Conservation (phyloP, 2,888 invertebrate genomes). For the Dichetophora obliterata region DNA sequence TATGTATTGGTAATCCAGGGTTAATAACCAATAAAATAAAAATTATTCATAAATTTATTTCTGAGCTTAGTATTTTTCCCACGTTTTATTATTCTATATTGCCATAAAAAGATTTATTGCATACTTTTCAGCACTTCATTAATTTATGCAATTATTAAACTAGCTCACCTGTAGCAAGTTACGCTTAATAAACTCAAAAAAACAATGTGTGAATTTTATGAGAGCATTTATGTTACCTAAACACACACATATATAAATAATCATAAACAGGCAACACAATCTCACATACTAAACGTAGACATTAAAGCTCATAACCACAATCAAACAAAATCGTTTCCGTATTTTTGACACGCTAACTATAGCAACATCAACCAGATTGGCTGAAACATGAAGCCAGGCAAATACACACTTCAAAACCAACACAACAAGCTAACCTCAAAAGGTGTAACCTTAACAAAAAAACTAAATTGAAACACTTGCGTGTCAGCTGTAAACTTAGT, state of each 20-base stretch:
- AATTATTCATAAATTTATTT: too few relatives aligned
- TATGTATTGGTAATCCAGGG: too few relatives aligned
- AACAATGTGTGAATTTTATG: slow-evolving; percentile 13
- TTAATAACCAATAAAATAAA: too few relatives aligned
- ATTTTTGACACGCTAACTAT: slow-evolving; percentile 4
- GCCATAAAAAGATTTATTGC: too few relatives aligned
- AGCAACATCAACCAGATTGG: background rate
- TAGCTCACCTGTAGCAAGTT: too few relatives aligned
- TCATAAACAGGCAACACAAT: slow-evolving; percentile 28
- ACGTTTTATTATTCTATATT: too few relatives aligned
- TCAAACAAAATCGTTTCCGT: background rate
- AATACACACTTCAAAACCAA: background rate
- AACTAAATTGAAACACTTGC: background rate
- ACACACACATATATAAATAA: slow-evolving; percentile 37
- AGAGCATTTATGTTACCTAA: slow-evolving; percentile 14
- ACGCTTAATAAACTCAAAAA: too few relatives aligned
- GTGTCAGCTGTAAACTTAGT: slow-evolving; percentile 6
- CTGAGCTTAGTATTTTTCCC: too few relatives aligned
- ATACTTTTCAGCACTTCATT: too few relatives aligned
- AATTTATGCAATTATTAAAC: too few relatives aligned
- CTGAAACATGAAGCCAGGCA: background rate
- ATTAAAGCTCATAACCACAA: background rate
- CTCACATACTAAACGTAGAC: background rate
- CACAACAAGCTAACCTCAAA: background rate
- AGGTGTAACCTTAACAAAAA: background rate